Conservation (phyloP, 2,888 invertebrate genomes). For the Microplitis manilae region DNA sequence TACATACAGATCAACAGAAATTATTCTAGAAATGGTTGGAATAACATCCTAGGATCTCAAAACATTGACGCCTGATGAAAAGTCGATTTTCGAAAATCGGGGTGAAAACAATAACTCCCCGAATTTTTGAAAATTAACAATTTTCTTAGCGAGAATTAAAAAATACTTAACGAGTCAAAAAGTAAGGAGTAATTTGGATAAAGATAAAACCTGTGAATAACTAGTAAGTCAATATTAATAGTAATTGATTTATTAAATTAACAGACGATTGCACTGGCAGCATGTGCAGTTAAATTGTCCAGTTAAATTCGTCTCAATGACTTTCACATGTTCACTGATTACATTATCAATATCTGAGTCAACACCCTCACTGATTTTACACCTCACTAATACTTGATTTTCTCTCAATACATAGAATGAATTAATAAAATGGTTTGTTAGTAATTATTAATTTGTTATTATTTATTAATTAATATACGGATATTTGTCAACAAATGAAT, state of each 20-base stretch:
- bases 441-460: not conserved
- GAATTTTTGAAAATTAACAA: no score
- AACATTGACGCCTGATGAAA: no score
- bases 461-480: not conserved
- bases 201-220: not conserved
- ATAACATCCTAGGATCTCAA: no score
- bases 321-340: conserved; percentile 9
- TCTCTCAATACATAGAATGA: not conserved
- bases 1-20: no score
- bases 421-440: not conserved
- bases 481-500: not conserved
- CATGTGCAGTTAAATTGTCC: conserved; percentile 5
- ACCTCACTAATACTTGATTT: not conserved
- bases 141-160: no score
- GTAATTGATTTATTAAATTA: not conserved
- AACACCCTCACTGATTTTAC: not conserved
- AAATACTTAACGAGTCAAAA: no score
- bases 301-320: conserved; percentile 13
- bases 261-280: conserved; percentile 12
- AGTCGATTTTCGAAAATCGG: no score
- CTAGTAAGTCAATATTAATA: not conserved
- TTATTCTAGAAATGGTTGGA: no score
- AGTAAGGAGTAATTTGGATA: no score
- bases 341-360: not conserved
- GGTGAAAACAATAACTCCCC: no score